Evolutionary conservation across 2,888 invertebrate genomes (phyloP).

Genomic region (Hofmannophila pseudospretella): DNA sequence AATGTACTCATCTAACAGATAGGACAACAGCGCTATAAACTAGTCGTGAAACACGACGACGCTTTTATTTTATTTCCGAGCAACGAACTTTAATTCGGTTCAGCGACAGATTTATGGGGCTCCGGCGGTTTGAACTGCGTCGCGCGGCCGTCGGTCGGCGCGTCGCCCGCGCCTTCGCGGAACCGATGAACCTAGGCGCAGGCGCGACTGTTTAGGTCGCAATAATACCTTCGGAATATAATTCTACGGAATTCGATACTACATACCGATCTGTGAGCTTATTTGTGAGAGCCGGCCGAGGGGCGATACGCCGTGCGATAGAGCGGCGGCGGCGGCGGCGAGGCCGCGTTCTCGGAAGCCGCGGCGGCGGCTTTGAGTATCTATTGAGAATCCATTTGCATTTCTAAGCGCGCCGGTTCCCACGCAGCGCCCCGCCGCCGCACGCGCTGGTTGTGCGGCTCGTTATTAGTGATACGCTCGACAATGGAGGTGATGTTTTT

Average conservation of each 20-base stretch:
- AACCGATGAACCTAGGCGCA: conserved; percentile 19
- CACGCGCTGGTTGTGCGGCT: conserved; percentile 11
- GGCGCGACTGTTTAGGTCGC: too few relatives aligned
- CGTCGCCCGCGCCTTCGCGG: conserved; percentile 34
- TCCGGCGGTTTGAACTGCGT: conserved; percentile 30
- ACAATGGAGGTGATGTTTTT: conserved; percentile 19
- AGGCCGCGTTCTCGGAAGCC: conserved; percentile 21
- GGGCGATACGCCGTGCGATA: conserved; percentile 14
- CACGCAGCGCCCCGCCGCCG: conserved; percentile 20
- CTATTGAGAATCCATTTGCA: conserved; percentile 19
- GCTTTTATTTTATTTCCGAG: conserved; percentile 17
- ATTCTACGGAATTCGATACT: conserved; percentile 19
- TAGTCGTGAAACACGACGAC: background rate
- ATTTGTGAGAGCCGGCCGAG: background rate
- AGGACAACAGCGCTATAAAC: conserved; percentile 2
- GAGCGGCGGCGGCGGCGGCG: conserved; percentile 9
- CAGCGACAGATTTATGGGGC: conserved; percentile 53
- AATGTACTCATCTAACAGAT: conserved; percentile 1
- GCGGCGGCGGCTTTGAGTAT: conserved; percentile 11
- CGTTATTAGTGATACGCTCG: conserved; percentile 12
- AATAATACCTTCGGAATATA: too few relatives aligned
- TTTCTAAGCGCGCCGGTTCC: conserved; percentile 26
- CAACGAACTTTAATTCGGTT: conserved; percentile 38
- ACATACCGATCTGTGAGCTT: too few relatives aligned
- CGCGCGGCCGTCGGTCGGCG: conserved; percentile 15